Evolutionary conservation across 2,113 vertebrate genomes (phyloP).

Genomic region (Syrmaticus mikado): DNA sequence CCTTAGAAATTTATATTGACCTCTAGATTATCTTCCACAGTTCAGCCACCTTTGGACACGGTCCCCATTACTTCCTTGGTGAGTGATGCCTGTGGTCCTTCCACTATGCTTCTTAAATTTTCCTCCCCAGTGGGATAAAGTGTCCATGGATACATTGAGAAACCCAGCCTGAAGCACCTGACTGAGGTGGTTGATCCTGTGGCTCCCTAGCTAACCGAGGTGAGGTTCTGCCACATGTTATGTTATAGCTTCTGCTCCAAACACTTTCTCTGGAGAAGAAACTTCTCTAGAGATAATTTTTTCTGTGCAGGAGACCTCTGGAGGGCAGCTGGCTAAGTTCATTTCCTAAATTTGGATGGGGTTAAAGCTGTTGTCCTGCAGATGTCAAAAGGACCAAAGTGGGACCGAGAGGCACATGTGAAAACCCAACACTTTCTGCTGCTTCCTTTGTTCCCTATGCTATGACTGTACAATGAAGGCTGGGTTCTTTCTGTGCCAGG

Average conservation of each 20-base stretch:
- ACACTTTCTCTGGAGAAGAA: neutral
- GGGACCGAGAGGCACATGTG: neutral
- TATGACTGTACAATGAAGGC: neutral
- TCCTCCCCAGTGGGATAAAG: accelerated
- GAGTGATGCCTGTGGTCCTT: neutral
- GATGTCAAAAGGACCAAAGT: constrained; percentile 18
- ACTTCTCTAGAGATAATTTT: neutral
- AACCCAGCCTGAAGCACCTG: neutral
- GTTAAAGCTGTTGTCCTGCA: neutral
- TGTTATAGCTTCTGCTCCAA: neutral
- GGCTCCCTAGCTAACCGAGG: neutral
- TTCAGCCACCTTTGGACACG: neutral
- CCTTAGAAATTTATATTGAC: neutral
- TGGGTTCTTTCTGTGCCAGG: constrained; percentile 38
- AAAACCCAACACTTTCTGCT: constrained; percentile 5
- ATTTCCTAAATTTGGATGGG: neutral
- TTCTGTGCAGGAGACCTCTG: neutral
- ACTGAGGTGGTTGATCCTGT: neutral
- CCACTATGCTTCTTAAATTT: neutral
- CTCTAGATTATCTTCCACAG: neutral
- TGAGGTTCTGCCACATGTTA: neutral
- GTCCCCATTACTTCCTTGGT: neutral
- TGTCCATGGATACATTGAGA: neutral
- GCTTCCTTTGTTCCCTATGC: constrained; percentile 37
- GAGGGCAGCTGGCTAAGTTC: neutral